Base-by-base conservation (phyloP, 2,797 vertebrate species). In the Pipistrellus pipistrellus region DNA sequence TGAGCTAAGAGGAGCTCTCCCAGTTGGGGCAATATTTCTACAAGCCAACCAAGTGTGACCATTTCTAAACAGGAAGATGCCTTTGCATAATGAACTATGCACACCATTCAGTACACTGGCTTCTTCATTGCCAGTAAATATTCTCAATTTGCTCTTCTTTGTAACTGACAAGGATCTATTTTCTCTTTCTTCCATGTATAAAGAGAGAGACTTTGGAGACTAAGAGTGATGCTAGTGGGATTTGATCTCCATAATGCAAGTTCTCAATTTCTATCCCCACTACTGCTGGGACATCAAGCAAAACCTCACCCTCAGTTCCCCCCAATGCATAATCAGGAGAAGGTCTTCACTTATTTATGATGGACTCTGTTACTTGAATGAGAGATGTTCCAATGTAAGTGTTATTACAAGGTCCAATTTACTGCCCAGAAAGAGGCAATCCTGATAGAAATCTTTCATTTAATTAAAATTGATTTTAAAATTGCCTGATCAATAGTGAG, bases 381-480 rank as follows among this genome's bases (percentile, higher is more conserved):
- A 97, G 95, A 96, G 96, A 97, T 95, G 95, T 93, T 96, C 94
- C 95, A 93, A 32, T 94, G 95, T 94, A 95, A 96, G 96, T 97
- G 94, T 97, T 97, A 97, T 97, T 97, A 97, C 96, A 97, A 97
- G 90, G 73, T 89, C 97, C 97, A 97, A 96, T 98, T 97, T 98
- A 98, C 97, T 98, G 98, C 97, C 95, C 95, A 98, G 97, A 96
- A 96, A 97, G 97, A 98, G 98, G 97, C 97, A 98, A 97, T 96
- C 90, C 96, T 98, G 98, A 98, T 98, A 98, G 97, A 98, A 98
- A 98, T 98, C 98, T 98, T 98, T 98, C 98, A 98, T 98, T 98
- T 98, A 98, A 98, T 98, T 98, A 98, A 98, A 98, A 98, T 98
- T 98, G 98, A 98, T 98, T 98, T 98, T 98, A 98, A 98, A 98